Percentiles rank a stretch among this genome's conserved stretches.
These are phyloP conservation scores for Strigamia crassipes DNA, from an alignment of 2,888 invertebrate genomes.

Conservation along the genomic window DNA sequence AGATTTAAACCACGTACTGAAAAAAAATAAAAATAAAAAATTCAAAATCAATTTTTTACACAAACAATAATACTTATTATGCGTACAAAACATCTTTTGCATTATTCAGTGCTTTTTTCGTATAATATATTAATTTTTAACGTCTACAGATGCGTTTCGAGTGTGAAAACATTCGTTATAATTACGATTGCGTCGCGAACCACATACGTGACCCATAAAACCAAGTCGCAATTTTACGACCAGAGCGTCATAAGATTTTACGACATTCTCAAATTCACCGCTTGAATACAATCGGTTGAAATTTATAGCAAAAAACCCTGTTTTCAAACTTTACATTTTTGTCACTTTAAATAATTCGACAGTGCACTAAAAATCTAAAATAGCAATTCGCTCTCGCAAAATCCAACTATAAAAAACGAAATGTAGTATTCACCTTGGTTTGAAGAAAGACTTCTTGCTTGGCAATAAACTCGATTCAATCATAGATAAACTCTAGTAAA, in stretches of 20 bases:
- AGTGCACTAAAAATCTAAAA: not conserved
- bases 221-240: conserved; percentile 19
- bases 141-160: not conserved
- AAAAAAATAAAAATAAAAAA: conserved; percentile 52
- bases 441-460: conserved; percentile 77
- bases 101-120: no score
- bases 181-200: not conserved
- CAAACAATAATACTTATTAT: no score
- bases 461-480: conserved; percentile 90
- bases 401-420: not conserved
- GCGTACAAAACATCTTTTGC: no score
- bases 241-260: not conserved
- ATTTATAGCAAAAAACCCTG: conserved; percentile 13
- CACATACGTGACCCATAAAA: conserved; percentile 29
- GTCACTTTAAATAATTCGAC: conserved; percentile 25
- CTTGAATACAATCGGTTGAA: not conserved
- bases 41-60: not conserved
- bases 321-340: conserved; percentile 6
- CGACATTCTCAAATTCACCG: not conserved
- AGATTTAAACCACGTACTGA: conserved; percentile 66
- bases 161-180: conserved; percentile 17
- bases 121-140: no score
- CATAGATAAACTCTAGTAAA: conserved; percentile 62
- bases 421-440: conserved; percentile 71
- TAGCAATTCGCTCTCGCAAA: not conserved